Evolutionary conservation across 2,888 invertebrate species (phyloP), one percentile per base, ranked within the genome.

Genomic region (Tillus elongatus): DNA sequence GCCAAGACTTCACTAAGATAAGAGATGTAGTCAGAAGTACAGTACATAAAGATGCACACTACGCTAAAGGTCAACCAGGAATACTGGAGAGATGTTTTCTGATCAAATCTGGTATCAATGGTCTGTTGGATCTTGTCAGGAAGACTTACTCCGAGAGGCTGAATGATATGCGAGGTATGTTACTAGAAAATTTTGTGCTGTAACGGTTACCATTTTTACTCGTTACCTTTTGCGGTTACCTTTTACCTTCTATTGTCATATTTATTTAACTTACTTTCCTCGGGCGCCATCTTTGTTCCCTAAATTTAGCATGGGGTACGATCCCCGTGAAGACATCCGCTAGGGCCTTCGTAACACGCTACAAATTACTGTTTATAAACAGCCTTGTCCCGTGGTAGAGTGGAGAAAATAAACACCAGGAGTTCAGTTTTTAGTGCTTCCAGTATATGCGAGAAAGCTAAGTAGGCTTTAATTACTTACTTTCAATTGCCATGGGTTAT

Each of bases 131-230:
- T 63, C 72, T 92, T 15, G 80, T 88, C 3, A 70, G 93, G 48
- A 77, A 80, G 56, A 80, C 83, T 0, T 92, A 91, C 63, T 81
- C 83, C n/a, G 89, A 92, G 60, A 68, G 88, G 9, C 74, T 91
- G 41, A 82, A 85, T 45, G 84, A 87, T 45, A 80, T 91, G 60
- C 74, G 70, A 52, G 69, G 80, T 79, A 11, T 13, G 4, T 29
- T 8, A 10, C 11, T 6, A 15, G 35, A 4, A 3, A 33, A 33
- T 33, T 36, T 27, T 35, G 9, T 10, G 11, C n/a, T 27, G 16
- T 13, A 13, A 13, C 4, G 15, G 15, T 2, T 33, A 11, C 9
- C n/a, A n/a, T n/a, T 10, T 29, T 8, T 11, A 6, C 30, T 10
- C 30, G 6, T n/a, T 29, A 9, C 6, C 4, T 42, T 9, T 24